Evolutionary conservation across 1,140 invertebrate genomes (phyloP).

Genomic region (Ctenoplectra terminalis): DNA sequence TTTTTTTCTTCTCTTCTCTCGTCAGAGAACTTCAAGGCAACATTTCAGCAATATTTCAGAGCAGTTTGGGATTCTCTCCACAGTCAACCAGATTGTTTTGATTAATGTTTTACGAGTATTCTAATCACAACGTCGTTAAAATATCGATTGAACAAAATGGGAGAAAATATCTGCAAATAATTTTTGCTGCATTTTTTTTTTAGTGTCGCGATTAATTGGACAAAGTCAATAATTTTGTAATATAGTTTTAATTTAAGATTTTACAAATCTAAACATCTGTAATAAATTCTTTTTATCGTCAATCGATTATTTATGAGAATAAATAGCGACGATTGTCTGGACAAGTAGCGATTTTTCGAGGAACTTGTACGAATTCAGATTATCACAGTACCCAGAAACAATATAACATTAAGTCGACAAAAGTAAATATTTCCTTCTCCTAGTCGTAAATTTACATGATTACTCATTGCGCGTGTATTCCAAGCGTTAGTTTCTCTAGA

Average conservation of each 20-base stretch:
- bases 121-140: background rate
- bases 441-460: background rate
- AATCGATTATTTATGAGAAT: background rate
- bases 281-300: background rate
- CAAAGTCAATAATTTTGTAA: too few relatives aligned
- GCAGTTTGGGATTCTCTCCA: background rate
- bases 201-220: background rate
- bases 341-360: conserved; percentile 1
- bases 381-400: background rate
- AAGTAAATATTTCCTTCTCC: conserved; percentile 28
- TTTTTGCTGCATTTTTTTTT: background rate
- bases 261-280: background rate
- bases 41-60: conserved; percentile 17
- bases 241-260: too few relatives aligned
- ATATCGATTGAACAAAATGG: too few relatives aligned
- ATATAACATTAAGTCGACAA: background rate
- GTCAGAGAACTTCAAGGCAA: background rate
- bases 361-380: background rate
- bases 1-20: background rate
- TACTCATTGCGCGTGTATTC: background rate
- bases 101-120: background rate
- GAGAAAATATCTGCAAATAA: background rate
- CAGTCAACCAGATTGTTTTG: background rate
- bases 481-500: background rate
- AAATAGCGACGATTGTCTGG: background rate